Evolutionary conservation across 2,797 vertebrate species (phyloP), one percentile per base, ranked within the genome.

Genomic region (Gymnothorax javanicus): DNA sequence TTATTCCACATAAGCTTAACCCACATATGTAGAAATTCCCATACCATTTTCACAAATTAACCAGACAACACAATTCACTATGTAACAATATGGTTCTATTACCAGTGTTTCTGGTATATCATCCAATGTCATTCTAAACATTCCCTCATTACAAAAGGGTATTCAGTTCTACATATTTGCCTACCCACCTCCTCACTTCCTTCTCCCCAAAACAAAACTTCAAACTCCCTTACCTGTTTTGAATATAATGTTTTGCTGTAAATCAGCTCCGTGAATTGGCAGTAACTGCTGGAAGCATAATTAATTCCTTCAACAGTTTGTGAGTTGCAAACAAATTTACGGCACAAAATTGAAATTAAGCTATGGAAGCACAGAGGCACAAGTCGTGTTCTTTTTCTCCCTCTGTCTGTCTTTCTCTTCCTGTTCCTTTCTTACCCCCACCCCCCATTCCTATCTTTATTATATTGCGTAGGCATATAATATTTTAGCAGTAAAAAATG

Each of bases 371-470:
- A 84, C 50, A 69, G 81, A 75, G 73, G 15, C 23, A 60, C 62
- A 84, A 77, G 25, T 69, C 82, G 71, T n/a, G 75, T 79, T 85
- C 88, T 89, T 88, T 92, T 75, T 71, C 84, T 75, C 89, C 88
- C 90, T 90, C 90, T 9, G 86, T 90, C 92, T 91, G 73, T 89
- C 86, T 88, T 82, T 93, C 93, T 96, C 96, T 96, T 96, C 95
- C 96, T 96, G 94, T 96, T 96, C 94, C 94, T 96, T 94, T 95
- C 83, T 84, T 89, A 82, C 93, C 89, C 88, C 91, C 91, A 90
- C 94, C 90, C 93, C 93, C 94, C 94, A 93, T 93, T 94, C 91
- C 93, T 91, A 92, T 92, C 91, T 87, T 56, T 73, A 57, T 84
- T 67, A 87, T 58, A 77, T 43, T 11, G 82, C 25, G 17, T 73